Percentiles rank a stretch among this genome's conserved stretches.
These are phyloP conservation scores for Laterallus jamaicensis DNA, from an alignment of 2,113 vertebrate species.

Conservation along the genomic window DNA sequence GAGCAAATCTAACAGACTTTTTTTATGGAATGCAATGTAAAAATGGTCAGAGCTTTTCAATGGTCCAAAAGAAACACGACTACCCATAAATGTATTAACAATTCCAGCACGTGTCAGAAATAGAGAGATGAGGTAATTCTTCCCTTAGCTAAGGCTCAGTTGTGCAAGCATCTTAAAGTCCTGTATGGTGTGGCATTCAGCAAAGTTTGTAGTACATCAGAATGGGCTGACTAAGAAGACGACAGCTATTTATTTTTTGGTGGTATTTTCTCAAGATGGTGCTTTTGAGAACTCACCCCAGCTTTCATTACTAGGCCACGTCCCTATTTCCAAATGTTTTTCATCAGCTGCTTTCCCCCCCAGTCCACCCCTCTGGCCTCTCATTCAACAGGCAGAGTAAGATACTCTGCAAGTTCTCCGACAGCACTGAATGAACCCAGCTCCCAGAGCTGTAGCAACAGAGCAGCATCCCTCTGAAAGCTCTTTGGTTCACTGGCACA, in stretches of 20 bases:
- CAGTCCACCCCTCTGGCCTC: background rate
- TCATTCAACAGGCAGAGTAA: background rate
- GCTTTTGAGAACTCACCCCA: background rate
- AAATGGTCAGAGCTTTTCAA: background rate
- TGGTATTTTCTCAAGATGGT: background rate
- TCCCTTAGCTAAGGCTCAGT: background rate
- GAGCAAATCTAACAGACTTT: background rate
- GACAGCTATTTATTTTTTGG: background rate
- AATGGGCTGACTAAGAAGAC: background rate
- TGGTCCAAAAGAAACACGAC: background rate
- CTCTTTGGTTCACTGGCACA: background rate
- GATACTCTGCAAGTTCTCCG: background rate
- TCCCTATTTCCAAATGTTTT: background rate
- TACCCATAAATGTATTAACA: background rate
- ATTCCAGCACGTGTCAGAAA: background rate
- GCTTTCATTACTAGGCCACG: background rate
- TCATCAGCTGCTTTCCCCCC: background rate
- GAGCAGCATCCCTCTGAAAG: background rate
- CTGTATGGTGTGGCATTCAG: fast-evolving
- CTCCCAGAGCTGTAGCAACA: background rate
- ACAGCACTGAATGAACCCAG: background rate
- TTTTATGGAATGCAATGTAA: background rate
- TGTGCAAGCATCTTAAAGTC: background rate
- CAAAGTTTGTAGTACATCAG: background rate
- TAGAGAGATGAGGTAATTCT: background rate